A percentile compares a stretch with the other conserved stretches of the same genome.
phyloP scores from a whole-genome alignment of 2,888 invertebrate genomes.

The Hylaea fasciaria region DNA sequence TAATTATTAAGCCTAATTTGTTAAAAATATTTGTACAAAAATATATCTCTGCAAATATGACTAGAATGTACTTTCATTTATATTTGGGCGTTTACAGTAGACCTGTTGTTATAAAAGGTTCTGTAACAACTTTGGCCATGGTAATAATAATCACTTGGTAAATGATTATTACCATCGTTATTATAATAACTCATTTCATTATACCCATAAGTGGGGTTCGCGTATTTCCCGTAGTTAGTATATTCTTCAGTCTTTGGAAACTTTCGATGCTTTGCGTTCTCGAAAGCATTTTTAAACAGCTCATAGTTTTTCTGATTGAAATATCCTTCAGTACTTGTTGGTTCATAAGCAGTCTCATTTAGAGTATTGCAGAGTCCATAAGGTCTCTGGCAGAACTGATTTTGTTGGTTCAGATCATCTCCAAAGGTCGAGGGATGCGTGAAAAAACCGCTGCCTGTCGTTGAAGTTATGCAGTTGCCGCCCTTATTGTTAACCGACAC shows the following conservation, averaged over 20 bases:
- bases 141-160: constrained; percentile 67
- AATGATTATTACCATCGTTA: constrained; percentile 58
- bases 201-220: constrained; percentile 58
- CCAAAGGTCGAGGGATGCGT: constrained; percentile 73
- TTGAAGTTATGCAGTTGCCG: constrained; percentile 88
- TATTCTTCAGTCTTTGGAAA: constrained; percentile 60
- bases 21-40: constrained; percentile 24
- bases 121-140: constrained; percentile 74
- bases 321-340: constrained; percentile 60
- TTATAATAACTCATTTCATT: constrained; percentile 64
- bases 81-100: constrained; percentile 74
- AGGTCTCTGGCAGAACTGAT: constrained; percentile 59
- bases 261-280: constrained; percentile 70
- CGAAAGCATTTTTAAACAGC: constrained; percentile 85
- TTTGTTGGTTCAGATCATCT: constrained; percentile 65
- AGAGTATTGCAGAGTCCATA: constrained; percentile 48
- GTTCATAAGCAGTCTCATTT: constrained; percentile 52
- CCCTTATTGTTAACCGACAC: constrained; percentile 90
- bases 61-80: constrained; percentile 52
- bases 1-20: constrained; percentile 15
- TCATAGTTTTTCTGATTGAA: constrained; percentile 84
- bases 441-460: constrained; percentile 81
- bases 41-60: constrained; percentile 41
- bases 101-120: constrained; percentile 68
- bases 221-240: constrained; percentile 54